Conservation (phyloP, 2,113 vertebrate species). For the Gymnarchus niloticus region DNA sequence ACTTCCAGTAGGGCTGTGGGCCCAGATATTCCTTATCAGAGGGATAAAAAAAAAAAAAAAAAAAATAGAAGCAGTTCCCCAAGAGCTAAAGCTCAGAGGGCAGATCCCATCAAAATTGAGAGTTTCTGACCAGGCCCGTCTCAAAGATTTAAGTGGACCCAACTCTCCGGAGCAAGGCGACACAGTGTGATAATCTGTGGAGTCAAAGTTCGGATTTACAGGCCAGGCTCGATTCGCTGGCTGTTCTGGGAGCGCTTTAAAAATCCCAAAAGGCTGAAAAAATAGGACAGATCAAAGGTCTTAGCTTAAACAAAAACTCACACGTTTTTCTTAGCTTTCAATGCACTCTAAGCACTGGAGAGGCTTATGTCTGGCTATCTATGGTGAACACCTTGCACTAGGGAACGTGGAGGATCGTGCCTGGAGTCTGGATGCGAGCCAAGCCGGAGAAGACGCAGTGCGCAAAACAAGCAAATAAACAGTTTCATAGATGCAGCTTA, state of each 20-base stretch:
- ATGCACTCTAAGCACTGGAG: background rate
- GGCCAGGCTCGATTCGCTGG: background rate
- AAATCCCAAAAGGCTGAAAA: background rate
- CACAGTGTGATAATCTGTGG: background rate
- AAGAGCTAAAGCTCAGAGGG: background rate
- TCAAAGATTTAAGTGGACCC: background rate
- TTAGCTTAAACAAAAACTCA: conserved; percentile 9
- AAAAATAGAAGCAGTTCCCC: background rate
- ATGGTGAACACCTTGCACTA: conserved; percentile 26
- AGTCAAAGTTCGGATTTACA: background rate
- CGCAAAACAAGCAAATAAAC: background rate
- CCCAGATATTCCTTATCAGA: background rate
- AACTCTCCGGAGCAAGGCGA: background rate
- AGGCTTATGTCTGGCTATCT: conserved; percentile 27
- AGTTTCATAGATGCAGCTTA: conserved; percentile 12
- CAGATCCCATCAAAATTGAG: background rate
- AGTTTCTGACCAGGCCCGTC: background rate
- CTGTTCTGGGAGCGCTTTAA: background rate
- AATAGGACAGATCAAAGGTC: conserved; percentile 11
- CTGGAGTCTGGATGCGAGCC: conserved; percentile 18
- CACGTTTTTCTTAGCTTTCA: background rate
- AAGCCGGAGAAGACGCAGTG: conserved; percentile 4
- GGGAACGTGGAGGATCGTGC: background rate
- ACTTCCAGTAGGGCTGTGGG: background rate
- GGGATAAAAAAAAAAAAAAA: no score